Base-by-base conservation (phyloP, 2,113 vertebrate species). In the Hiodon tergisus region DNA sequence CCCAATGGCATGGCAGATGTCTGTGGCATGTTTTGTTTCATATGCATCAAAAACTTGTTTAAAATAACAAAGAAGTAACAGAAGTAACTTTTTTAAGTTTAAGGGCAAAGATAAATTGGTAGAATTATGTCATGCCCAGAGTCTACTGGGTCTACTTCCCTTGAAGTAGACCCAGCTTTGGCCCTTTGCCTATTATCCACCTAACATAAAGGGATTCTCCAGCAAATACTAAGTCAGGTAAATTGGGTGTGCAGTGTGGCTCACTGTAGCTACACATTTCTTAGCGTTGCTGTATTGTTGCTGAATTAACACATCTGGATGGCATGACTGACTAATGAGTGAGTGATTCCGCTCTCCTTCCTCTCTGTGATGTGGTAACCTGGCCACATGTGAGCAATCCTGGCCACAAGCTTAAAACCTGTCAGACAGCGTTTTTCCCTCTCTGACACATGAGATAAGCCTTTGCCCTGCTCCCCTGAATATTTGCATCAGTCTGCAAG, bases 391-490 rank as follows among this genome's bases (percentile, higher is more conserved):
- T 62, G 67, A 70, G 68, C 62, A 7, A 16, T 13, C 75, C 51
- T 31, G 8, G 71, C 75, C 67, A 13, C 75, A 71, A 55, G 31
- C 59, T 59, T 67, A 71, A 76, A 70, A 71, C 51, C 67, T 59
- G 52, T 65, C 80, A 79, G 81, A 81, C 81, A 84, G 81, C 76
- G 81, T 75, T 77, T 81, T 77, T 81, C 73, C 31, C 66, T 16
- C 80, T 81, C 75, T 80, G 78, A 81, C 79, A 83, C 76, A 71
- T 79, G 57, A 75, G 71, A 10, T 31, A 8, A 55, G 54, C 70
- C 81, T 80, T 84, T 87, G 81, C 82, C 78, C 78, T 79, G 78
- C 78, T 83, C 78, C 69, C 77, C 68, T 31, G 31, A 13, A 17
- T 59, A 4, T 16, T n/a, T 74, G 79, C 31, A 2, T 31, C 31